Evolutionary conservation across 53 echinoderm and acorn worm genomes (phyloP), one percentile per base, ranked within the genome.

Genomic region (Echinarachnius parma): DNA sequence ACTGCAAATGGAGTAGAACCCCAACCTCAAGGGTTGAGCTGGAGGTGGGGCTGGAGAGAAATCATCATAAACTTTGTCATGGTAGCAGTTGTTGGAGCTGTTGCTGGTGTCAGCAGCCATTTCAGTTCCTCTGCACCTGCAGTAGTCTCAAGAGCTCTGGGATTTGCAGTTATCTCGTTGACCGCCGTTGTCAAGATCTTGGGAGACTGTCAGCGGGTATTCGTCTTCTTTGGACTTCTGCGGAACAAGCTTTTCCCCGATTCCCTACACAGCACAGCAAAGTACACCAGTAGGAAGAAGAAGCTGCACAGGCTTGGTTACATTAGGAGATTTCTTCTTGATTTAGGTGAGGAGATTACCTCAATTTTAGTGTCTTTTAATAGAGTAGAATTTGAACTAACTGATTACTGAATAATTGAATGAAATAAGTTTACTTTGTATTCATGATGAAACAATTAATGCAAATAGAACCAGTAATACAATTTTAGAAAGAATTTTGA

Each of bases 181-280:
- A 77, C 80, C 16, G 78, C 81, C 8, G 14, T 88, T 19, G 80
- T 78, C 49, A 85, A 84, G 37, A 36, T 87, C 46, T 52, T 91
- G 14, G 75, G 71, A 34, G 75, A 81, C 20, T 60, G 59, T 16
- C 96, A 95, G 82, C 66, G 59, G 18, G 96, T 95, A 13, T 95
- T 80, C 37, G 48, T 89, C 16, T 75, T 89, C 61, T 90, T 81
- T 54, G 96, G 96, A 22, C 20, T 95, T 24, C 66, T 77, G 53
- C 84, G 91, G 28, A 95, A 95, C 54, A 78, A 81, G 28, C 83
- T 95, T 3, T 95, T 54, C 32, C 91, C 96, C 34, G 62, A 81
- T 72, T 83, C 76, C 48, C 60, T 90, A 7, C 61, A 82, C 60
- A 78, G 49, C 61, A 62, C 69, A 33, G 57, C 69, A 23, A 64